Evolutionary conservation across 2,797 vertebrate species (phyloP), one percentile per base, ranked within the genome.

Genomic region (Tenualosa ilisha): DNA sequence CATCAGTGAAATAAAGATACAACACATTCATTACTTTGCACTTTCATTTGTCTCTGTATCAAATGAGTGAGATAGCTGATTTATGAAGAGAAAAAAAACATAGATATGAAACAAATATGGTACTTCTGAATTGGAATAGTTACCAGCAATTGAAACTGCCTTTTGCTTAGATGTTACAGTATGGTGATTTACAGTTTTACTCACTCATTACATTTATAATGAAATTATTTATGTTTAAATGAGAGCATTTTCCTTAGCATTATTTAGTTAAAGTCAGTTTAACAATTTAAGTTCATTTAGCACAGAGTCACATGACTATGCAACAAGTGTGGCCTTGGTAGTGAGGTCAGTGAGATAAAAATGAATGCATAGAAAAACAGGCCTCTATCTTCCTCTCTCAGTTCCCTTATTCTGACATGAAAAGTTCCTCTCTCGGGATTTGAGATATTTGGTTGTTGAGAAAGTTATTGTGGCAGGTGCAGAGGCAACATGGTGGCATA

Each of bases 321-420:
- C 31, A 1, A 20, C 65, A 11, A 72, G n/a, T 31, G 26, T 63
- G 59, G 59, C 8, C 59, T 26, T 13, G 15, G 0, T 5, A 59
- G 20, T 59, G 56, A 6, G 56, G 20, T 59, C 22, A 59, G 63
- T 26, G 26, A 65, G 24, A 75, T 17, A 22, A 37, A 79, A 79
- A 79, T 79, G 37, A 79, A 43, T 9, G 72, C 68, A 72, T 72
- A 56, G 37, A 26, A 72, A 12, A 79, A 79, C 37, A 79, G 17
- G 72, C 37, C 72, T 31, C 46, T 61, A 46, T 79, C 72, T 79
- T 79, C 22, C 72, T 79, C 37, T 79, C 72, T 79, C 72, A 79
- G 72, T 46, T 79, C 72, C 72, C 72, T 46, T 43, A 79, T 79
- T 79, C 40, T 22, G 37, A 22, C 15, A 79, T 43, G 72, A 79